Percentiles rank a stretch among this genome's conserved stretches.
These are phyloP conservation scores for Grallaria varia DNA, from an alignment of 2,113 vertebrate species.

Conservation along the genomic window DNA sequence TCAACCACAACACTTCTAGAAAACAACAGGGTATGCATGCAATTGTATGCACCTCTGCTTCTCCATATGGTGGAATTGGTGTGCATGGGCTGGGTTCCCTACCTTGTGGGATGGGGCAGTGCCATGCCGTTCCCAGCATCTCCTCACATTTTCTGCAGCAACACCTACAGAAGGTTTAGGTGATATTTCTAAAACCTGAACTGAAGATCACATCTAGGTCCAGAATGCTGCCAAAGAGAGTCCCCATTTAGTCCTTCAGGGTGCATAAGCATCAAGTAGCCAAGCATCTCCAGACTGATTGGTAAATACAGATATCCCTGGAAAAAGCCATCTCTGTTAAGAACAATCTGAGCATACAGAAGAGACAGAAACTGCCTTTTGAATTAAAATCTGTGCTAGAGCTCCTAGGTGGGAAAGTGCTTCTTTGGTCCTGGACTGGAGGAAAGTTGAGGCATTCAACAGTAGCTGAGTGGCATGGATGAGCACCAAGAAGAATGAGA, in stretches of 20 bases:
- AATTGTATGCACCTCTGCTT: neutral
- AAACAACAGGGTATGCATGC: neutral
- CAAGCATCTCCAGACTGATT: neutral
- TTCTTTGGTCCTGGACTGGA: neutral
- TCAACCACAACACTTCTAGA: neutral
- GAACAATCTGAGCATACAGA: neutral
- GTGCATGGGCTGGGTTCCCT: neutral
- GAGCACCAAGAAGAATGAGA: neutral
- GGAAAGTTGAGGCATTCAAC: neutral
- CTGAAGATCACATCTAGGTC: neutral
- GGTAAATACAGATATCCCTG: neutral
- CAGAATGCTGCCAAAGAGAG: neutral
- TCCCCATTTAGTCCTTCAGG: neutral
- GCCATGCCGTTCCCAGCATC: neutral
- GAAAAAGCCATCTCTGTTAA: neutral
- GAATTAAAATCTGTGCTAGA: neutral
- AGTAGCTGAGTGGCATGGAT: neutral
- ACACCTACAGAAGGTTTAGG: fast-evolving
- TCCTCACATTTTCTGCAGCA: neutral
- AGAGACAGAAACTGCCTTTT: neutral
- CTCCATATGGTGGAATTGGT: neutral
- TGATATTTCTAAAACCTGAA: neutral
- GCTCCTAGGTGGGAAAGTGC: neutral
- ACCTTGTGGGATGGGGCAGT: neutral
- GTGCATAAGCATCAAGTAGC: neutral